phyloP scores from a whole-genome alignment of 35 echinoderm and acorn worm species.

The Amphiura filiformis region DNA sequence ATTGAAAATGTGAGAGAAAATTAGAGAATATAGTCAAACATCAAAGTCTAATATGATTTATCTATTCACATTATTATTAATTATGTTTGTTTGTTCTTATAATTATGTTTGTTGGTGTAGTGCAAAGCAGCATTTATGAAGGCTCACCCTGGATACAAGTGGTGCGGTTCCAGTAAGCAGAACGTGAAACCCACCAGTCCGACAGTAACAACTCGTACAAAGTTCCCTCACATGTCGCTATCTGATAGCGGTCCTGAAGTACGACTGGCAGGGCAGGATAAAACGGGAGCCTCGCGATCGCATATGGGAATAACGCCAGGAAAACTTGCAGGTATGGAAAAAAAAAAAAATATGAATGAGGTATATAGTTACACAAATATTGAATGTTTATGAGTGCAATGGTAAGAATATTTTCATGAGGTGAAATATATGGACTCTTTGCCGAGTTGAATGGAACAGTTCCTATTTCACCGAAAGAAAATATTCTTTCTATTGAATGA shows the following conservation, averaged over 20 bases:
- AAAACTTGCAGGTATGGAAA: slow-evolving; percentile 55
- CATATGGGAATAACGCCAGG: slow-evolving; percentile 37
- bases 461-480: no score
- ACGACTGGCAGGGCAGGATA: background rate
- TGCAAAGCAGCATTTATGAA: slow-evolving; percentile 79
- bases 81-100: background rate
- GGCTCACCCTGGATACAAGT: slow-evolving; percentile 61
- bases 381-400: no score
- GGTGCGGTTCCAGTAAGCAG: slow-evolving; percentile 56
- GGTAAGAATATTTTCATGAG: background rate
- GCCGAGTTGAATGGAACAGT: no score
- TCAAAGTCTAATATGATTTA: background rate
- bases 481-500: no score
- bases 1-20: no score
- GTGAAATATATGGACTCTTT: no score
- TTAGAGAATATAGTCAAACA: no score
- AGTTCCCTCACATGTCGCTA: background rate
- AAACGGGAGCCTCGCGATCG: background rate
- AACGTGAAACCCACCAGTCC: slow-evolving; percentile 27
- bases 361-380: no score
- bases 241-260: background rate
- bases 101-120: no score
- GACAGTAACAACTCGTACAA: slow-evolving; percentile 10
- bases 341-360: no score
- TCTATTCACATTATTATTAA: background rate